Percentiles rank a stretch among this genome's conserved stretches.
Conservation (phyloP, 2,797 vertebrate species). For the Ibycter americanus region DNA sequence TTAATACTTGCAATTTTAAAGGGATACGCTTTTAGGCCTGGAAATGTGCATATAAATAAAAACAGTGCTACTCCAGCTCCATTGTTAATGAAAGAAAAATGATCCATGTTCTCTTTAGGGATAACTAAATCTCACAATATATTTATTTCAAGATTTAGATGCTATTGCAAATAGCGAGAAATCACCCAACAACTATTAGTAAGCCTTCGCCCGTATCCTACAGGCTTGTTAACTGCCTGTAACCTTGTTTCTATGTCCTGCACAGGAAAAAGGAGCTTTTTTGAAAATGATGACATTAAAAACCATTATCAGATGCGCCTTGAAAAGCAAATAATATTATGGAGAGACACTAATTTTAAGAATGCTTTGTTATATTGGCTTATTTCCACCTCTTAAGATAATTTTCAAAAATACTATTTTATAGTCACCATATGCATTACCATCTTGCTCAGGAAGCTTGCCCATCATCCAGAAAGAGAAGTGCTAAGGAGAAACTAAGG, state of each 20-base stretch:
- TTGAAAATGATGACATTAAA: background rate
- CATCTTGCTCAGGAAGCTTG: background rate
- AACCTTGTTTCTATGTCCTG: conserved; percentile 34
- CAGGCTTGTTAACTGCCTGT: conserved; percentile 51
- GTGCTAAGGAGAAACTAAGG: background rate
- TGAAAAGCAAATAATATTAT: background rate
- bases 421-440: background rate
- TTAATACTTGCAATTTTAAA: conserved; percentile 56
- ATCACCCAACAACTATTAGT: conserved; percentile 41
- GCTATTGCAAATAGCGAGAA: conserved; percentile 29
- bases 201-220: conserved; percentile 22
- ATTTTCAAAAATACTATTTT: background rate
- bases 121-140: conserved; percentile 41
- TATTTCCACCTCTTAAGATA: background rate
- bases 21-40: conserved; percentile 34
- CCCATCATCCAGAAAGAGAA: background rate
- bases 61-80: background rate
- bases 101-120: conserved; percentile 30
- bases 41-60: conserved; percentile 63
- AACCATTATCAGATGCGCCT: background rate
- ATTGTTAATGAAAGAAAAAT: conserved; percentile 67
- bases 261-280: conserved; percentile 1
- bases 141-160: conserved; percentile 67
- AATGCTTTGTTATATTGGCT: background rate
- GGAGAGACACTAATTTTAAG: background rate